These are phyloP conservation scores for Onychomys arenicola DNA, from an alignment of 2,797 vertebrate genomes.

Conservation along the genomic window DNA sequence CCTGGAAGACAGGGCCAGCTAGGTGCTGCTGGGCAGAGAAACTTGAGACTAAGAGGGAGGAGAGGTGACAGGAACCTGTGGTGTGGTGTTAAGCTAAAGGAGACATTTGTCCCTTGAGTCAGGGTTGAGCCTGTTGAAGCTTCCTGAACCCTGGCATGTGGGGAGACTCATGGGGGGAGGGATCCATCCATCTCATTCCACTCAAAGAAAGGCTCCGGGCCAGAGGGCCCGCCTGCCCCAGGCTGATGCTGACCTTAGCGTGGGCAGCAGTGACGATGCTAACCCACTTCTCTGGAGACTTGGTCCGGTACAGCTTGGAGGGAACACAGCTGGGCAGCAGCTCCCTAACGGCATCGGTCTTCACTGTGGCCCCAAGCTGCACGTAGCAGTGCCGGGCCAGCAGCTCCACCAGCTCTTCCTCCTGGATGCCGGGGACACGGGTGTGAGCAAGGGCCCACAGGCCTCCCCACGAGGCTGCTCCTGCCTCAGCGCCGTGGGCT, in stretches of 20 bases:
- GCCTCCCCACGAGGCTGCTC: fast-evolving
- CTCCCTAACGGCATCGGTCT: conserved; percentile 87
- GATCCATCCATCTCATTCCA: neutral
- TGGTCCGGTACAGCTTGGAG: conserved; percentile 90
- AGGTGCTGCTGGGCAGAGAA: neutral
- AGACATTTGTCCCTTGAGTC: neutral
- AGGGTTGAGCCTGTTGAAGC: neutral
- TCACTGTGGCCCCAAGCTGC: conserved; percentile 87
- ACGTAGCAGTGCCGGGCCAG: conserved; percentile 93
- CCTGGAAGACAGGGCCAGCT: neutral
- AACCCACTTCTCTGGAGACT: conserved; percentile 92
- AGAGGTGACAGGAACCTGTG: neutral
- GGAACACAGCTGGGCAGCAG: conserved; percentile 92
- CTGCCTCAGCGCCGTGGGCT: neutral
- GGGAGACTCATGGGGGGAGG: neutral
- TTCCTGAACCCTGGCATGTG: too few species aligned
- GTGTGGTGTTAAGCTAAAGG: neutral
- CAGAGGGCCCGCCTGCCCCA: neutral
- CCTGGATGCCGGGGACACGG: conserved; percentile 87
- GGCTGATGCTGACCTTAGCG: conserved; percentile 93
- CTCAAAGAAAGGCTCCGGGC: neutral
- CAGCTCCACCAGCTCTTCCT: conserved; percentile 92
- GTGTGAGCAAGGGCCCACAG: fast-evolving
- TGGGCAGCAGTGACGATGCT: conserved; percentile 91
- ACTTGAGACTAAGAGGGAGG: neutral